phyloP scores from a whole-genome alignment of 2,888 invertebrate species.

The Halictus ligatus region DNA sequence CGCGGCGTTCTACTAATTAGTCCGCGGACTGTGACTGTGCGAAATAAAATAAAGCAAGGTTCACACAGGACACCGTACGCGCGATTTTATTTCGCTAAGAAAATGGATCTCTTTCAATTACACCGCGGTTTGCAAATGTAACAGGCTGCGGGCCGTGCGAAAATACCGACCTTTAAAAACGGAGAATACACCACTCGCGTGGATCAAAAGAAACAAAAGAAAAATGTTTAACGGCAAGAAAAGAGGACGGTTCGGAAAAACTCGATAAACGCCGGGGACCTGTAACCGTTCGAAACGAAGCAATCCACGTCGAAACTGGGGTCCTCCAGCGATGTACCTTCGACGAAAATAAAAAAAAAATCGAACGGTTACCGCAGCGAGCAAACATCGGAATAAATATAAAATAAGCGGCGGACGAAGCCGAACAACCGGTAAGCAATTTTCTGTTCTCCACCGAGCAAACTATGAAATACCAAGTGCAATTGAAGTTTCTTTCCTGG shows the following conservation, averaged over 20 bases:
- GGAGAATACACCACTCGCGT: neutral
- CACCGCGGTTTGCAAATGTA: neutral
- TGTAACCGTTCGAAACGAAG: neutral
- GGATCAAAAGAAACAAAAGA: too few species aligned
- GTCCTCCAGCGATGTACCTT: neutral
- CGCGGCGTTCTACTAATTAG: neutral
- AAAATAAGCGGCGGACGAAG: neutral
- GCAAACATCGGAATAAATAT: neutral
- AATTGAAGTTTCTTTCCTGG: neutral
- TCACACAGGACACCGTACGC: neutral
- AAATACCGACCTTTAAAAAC: too few species aligned
- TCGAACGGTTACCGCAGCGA: neutral
- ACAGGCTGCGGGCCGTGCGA: neutral
- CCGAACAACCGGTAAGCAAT: neutral
- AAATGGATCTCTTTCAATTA: neutral
- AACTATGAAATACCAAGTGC: conserved; percentile 5
- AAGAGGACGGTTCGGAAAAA: too few species aligned
- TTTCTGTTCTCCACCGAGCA: neutral
- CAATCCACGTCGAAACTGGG: neutral
- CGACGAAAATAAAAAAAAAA: neutral
- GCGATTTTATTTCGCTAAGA: neutral
- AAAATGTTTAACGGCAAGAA: too few species aligned
- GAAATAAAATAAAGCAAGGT: neutral
- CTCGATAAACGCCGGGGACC: too few species aligned
- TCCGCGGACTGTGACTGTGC: neutral